Evolutionary conservation across 2,113 vertebrate species (phyloP), one percentile per base, ranked within the genome.

Genomic region (Hyla sarda): DNA sequence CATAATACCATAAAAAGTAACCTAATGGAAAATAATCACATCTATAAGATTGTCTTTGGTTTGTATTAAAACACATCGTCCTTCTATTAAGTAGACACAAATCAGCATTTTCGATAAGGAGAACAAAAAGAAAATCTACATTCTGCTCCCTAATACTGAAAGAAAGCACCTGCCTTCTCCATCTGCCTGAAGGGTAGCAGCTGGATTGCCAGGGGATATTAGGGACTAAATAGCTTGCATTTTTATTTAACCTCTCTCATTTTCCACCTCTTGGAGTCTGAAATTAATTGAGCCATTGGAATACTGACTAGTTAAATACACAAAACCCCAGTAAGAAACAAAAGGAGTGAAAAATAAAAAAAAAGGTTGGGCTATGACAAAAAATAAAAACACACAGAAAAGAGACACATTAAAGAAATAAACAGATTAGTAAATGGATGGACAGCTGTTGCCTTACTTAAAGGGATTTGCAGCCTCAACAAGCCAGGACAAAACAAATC

Each of bases 391-490:
- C 19, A 71, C n/a, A 32, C 45, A 11, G 41, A n/a, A 60, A 13
- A 52, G 8, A 37, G 17, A 14, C 19, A 56, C 25, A 71, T 56
- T 45, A 50, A 37, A 25, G 16, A 60, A 83, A 83, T 14, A 30
- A 47, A 76, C 16, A 37, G 34, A 82, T 69, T 48, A 82, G 13
- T 45, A 56, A 82, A 86, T 73, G 50, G 65, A 52, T 72, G 47
- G 67, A 41, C 74, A 87, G 52, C 75, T 37, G 82, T 47, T 85
- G 34, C 30, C 9, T 73, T 50, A 60, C 52, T 72, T 80, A 73
- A 84, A 79, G 52, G 75, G 82, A 84, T 87, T 84, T 84, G 50
- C 52, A 80, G 65, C 75, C 17, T 80, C 62, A 23, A n/a, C 28
- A 21, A 83, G 47, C 48, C 25, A 34, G 37, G 58, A 87, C 37